These are phyloP conservation scores for Drosophila tani DNA, from an alignment of 1,140 invertebrate genomes.

Conservation along the genomic window DNA sequence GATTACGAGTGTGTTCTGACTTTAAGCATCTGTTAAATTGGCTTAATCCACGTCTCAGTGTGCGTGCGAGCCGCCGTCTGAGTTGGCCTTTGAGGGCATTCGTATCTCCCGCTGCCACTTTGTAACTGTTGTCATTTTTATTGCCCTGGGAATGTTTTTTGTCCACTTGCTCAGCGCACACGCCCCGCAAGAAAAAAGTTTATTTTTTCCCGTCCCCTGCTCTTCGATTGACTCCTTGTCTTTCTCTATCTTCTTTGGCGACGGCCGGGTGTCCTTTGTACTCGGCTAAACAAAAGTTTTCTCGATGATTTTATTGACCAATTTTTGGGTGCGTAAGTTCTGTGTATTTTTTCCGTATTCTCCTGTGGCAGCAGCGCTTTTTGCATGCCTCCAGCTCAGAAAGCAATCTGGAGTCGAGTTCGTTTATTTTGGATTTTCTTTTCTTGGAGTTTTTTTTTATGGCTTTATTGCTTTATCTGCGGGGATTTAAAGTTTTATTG, in stretches of 20 bases:
- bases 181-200: constrained; percentile 51
- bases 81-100: constrained; percentile 54
- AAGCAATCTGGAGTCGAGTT: constrained; percentile 40
- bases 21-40: constrained; percentile 55
- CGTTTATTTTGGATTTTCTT: constrained; percentile 57
- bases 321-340: constrained; percentile 81
- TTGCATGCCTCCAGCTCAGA: constrained; percentile 61
- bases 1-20: constrained; percentile 70
- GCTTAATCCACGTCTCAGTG: constrained; percentile 39
- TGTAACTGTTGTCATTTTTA: constrained; percentile 84
- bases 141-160: constrained; percentile 82
- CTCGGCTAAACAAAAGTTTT: constrained; percentile 74
- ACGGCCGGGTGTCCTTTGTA: constrained; percentile 74
- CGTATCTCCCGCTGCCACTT: constrained; percentile 76
- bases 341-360: constrained; percentile 37
- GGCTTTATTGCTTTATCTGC: constrained; percentile 76
- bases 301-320: constrained; percentile 83
- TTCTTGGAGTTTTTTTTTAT: constrained; percentile 62
- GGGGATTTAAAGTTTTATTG: constrained; percentile 83
- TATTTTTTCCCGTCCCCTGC: constrained; percentile 30
- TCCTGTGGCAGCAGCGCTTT: constrained; percentile 47
- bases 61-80: constrained; percentile 44
- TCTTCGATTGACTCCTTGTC: constrained; percentile 9
- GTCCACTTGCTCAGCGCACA: constrained; percentile 66
- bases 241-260: constrained; percentile 19